These are phyloP conservation scores for Aleiodes sp. DNA, from an alignment of 1,140 invertebrate genomes.

Conservation along the genomic window DNA sequence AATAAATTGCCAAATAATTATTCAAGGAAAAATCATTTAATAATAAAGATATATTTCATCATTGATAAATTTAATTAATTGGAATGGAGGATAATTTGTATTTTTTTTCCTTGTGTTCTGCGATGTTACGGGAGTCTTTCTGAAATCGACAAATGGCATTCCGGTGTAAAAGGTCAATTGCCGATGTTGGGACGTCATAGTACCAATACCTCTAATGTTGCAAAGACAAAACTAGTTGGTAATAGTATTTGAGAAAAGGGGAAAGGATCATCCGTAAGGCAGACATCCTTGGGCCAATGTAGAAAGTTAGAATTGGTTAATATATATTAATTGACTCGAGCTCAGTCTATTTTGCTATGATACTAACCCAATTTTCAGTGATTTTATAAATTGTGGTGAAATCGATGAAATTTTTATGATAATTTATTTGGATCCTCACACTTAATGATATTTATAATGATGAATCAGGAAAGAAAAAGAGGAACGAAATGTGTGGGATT, in stretches of 20 bases:
- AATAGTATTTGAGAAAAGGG: background rate
- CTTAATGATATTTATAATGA: background rate
- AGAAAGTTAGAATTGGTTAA: conserved; percentile 10
- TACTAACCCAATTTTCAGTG: conserved; percentile 16
- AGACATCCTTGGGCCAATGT: conserved; percentile 24
- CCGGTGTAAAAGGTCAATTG: background rate
- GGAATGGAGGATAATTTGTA: background rate
- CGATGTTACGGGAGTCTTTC: background rate
- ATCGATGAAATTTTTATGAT: background rate
- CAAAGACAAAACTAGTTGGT: background rate
- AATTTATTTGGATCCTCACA: too few species aligned
- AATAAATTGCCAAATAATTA: too few species aligned
- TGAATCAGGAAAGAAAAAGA: background rate
- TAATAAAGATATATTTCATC: too few species aligned
- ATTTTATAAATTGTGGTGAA: background rate
- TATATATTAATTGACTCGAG: background rate
- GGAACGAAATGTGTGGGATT: background rate
- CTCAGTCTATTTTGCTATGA: too few species aligned
- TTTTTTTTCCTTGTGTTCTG: background rate
- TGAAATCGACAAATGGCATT: conserved; percentile 5
- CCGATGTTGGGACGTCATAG: background rate
- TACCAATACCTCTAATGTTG: background rate
- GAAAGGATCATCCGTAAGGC: conserved; percentile 18
- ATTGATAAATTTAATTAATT: background rate
- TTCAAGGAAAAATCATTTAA: too few species aligned